These are phyloP conservation scores for Nephrotoma appendiculata DNA, from an alignment of 2,888 invertebrate species.

Conservation along the genomic window DNA sequence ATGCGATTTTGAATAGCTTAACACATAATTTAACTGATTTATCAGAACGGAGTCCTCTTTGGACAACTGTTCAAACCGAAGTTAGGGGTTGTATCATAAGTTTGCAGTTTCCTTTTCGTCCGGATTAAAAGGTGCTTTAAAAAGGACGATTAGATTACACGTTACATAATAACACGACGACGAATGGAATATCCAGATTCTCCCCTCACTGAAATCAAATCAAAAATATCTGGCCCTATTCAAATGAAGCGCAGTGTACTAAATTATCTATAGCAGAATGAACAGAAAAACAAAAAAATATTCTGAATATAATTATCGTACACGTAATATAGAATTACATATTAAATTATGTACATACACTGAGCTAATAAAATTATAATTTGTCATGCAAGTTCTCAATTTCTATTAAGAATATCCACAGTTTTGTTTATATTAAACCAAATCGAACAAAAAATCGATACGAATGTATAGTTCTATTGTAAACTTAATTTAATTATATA, in stretches of 20 bases:
- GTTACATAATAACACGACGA: too few species aligned
- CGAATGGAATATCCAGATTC: too few species aligned
- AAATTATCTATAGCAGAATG: not conserved
- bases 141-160: too few species aligned
- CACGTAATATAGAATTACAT: not conserved
- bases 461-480: not conserved
- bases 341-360: not conserved
- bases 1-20: too few species aligned
- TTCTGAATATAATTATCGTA: not conserved
- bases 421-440: not conserved
- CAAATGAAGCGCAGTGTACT: not conserved
- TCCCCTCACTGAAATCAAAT: too few species aligned
- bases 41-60: too few species aligned
- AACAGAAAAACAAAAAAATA: not conserved
- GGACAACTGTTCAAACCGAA: too few species aligned
- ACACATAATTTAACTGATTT: too few species aligned
- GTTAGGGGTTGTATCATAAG: too few species aligned
- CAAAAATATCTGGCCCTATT: too few species aligned
- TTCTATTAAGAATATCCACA: not conserved
- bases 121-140: too few species aligned
- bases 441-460: not conserved
- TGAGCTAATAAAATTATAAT: not conserved
- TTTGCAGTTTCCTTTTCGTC: too few species aligned
- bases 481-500: not conserved
- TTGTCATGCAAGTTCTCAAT: not conserved